Conservation (phyloP, 2,888 invertebrate genomes). For the Strigamia maritima region DNA sequence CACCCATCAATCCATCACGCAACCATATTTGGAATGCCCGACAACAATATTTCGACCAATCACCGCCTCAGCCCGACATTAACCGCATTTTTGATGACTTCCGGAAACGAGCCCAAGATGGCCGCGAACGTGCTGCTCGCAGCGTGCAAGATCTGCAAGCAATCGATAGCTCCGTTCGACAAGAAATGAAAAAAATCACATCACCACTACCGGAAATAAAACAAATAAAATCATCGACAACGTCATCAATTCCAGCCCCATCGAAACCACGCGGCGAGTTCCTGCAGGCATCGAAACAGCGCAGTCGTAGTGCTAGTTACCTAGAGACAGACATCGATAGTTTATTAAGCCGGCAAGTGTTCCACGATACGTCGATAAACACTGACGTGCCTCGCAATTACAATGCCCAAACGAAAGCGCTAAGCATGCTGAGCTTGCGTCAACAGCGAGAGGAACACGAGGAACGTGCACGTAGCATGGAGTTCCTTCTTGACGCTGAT, state of each 20-base stretch:
- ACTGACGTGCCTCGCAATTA: conserved; percentile 47
- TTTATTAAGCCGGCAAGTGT: conserved; percentile 43
- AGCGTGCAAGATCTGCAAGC: conserved; percentile 52
- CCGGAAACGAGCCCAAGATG: conserved; percentile 43
- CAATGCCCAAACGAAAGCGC: conserved; percentile 47
- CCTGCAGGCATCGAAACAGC: conserved; percentile 48
- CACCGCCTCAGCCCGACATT: background rate
- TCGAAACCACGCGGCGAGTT: no score
- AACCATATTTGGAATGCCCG: conserved; percentile 43
- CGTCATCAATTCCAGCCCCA: background rate
- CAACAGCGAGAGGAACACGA: conserved; percentile 38
- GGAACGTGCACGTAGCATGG: conserved; percentile 74
- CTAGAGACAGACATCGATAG: conserved; percentile 88
- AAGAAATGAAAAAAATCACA: conserved; percentile 32
- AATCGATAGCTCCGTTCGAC: conserved; percentile 38
- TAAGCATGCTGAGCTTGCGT: conserved; percentile 42
- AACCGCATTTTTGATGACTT: conserved; percentile 31
- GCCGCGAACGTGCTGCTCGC: conserved; percentile 44
- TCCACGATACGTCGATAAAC: conserved; percentile 42
- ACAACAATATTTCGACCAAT: conserved; percentile 42
- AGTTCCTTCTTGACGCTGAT: conserved; percentile 89
- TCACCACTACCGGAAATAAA: background rate
- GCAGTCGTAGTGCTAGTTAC: conserved; percentile 56
- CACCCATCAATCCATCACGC: conserved; percentile 39
- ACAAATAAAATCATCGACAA: no score